These are phyloP conservation scores for Synanceia verrucosa DNA, from an alignment of 2,797 vertebrate genomes.

Conservation along the genomic window DNA sequence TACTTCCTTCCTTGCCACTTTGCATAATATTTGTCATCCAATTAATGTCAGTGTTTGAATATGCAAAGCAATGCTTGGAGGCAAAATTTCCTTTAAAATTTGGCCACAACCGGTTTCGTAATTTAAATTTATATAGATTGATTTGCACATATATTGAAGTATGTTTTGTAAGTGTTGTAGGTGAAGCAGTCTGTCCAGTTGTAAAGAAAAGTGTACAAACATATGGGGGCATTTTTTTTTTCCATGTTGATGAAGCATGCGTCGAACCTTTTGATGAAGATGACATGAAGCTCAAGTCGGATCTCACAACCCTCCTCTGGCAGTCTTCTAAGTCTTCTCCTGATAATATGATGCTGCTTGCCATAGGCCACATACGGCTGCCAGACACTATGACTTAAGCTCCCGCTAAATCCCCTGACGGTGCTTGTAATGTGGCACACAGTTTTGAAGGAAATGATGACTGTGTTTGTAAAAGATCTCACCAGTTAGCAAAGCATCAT, in stretches of 20 bases:
- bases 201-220: slow-evolving; percentile 15
- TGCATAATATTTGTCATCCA: slow-evolving; percentile 55
- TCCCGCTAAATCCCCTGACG: slow-evolving; percentile 65
- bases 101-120: background rate
- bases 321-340: slow-evolving; percentile 50
- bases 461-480: slow-evolving; percentile 61
- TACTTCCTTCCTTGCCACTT: slow-evolving; percentile 32
- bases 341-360: slow-evolving; percentile 61
- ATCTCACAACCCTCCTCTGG: slow-evolving; percentile 56
- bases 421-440: slow-evolving; percentile 69
- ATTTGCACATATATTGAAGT: slow-evolving; percentile 23
- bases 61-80: slow-evolving; percentile 50
- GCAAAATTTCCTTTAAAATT: slow-evolving; percentile 7
- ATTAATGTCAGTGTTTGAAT: slow-evolving; percentile 47
- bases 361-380: slow-evolving; percentile 71
- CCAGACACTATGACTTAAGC: slow-evolving; percentile 69
- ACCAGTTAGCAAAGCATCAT: slow-evolving; percentile 42
- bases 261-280: slow-evolving; percentile 48
- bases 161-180: slow-evolving; percentile 5
- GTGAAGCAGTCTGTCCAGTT: slow-evolving; percentile 20
- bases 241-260: slow-evolving; percentile 44
- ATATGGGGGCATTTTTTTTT: slow-evolving; percentile 3
- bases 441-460: slow-evolving; percentile 61
- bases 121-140: slow-evolving; percentile 24
- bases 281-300: slow-evolving; percentile 55